Evolutionary conservation across 1,140 invertebrate species (phyloP).

Genomic region (Eumaeus atala): DNA sequence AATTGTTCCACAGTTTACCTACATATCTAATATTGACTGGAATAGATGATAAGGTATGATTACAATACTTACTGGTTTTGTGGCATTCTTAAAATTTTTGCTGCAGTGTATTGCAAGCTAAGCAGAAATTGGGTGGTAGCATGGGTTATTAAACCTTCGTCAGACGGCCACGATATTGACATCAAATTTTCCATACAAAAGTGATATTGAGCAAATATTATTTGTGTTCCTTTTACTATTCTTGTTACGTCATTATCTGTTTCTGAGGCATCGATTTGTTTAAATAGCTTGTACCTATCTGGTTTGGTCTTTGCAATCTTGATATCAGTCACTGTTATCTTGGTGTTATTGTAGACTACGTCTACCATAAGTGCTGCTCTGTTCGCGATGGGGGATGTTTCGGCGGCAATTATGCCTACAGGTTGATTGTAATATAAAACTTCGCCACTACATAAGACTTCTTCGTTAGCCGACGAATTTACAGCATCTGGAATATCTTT

Average conservation of each 20-base stretch:
- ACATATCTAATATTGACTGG: too few relatives aligned
- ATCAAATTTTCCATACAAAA: constrained; percentile 75
- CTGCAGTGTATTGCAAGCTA: constrained; percentile 71
- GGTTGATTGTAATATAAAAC: constrained; percentile 83
- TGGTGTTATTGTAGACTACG: constrained; percentile 73
- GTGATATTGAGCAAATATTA: constrained; percentile 51
- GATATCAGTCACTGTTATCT: constrained; percentile 34
- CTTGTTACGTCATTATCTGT: constrained; percentile 50
- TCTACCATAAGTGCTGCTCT: constrained; percentile 79
- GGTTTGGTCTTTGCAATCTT: constrained; percentile 33
- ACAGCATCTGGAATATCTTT: constrained; percentile 78
- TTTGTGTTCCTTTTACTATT: constrained; percentile 44
- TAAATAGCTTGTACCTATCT: constrained; percentile 31
- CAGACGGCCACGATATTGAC: constrained; percentile 76
- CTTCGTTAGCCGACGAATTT: constrained; percentile 72
- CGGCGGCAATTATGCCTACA: constrained; percentile 83
- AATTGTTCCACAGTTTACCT: too few relatives aligned
- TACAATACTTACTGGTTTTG: constrained; percentile 40
- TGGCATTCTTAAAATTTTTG: constrained; percentile 69
- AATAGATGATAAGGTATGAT: too few relatives aligned
- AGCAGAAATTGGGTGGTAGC: constrained; percentile 78
- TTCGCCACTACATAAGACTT: constrained; percentile 67
- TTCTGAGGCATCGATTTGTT: constrained; percentile 37
- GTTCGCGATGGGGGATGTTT: constrained; percentile 77
- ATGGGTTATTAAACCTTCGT: constrained; percentile 76